Percentiles rank a stretch among this genome's conserved stretches.
Conservation (phyloP, 2,797 vertebrate genomes). For the Gymnoscopelus microlampas region DNA sequence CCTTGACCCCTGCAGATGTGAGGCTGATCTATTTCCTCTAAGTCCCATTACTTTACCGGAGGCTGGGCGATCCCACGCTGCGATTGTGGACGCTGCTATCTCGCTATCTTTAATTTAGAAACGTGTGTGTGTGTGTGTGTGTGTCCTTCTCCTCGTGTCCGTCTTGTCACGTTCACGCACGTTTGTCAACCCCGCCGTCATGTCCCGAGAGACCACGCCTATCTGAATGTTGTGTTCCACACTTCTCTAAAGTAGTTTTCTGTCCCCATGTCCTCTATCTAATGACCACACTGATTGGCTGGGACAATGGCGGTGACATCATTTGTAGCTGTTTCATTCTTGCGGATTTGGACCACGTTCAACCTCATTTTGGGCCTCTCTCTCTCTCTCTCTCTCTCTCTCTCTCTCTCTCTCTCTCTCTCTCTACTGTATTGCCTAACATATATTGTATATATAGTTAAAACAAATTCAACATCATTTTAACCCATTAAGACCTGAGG, state of each 20-base stretch:
- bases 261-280: constrained; percentile 50
- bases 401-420: no score
- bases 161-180: constrained; percentile 70
- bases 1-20: constrained; percentile 70
- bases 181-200: constrained; percentile 54
- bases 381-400: no score
- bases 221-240: constrained; percentile 43
- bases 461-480: no score
- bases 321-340: no score
- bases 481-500: no score
- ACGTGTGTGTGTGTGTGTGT: constrained; percentile 55
- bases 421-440: no score
- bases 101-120: constrained; percentile 85
- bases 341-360: no score
- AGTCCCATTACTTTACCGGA: constrained; percentile 63
- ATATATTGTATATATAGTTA: no score
- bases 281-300: constrained; percentile 41
- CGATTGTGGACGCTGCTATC: constrained; percentile 71
- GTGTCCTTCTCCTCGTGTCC: constrained; percentile 70
- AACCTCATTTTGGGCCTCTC: no score
- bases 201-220: constrained; percentile 49
- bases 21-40: constrained; percentile 65
- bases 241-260: constrained; percentile 57
- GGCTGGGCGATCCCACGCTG: constrained; percentile 59
- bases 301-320: constrained; percentile 16